Conservation (phyloP, 1,140 invertebrate genomes). For the Drosophila tsacasi region DNA sequence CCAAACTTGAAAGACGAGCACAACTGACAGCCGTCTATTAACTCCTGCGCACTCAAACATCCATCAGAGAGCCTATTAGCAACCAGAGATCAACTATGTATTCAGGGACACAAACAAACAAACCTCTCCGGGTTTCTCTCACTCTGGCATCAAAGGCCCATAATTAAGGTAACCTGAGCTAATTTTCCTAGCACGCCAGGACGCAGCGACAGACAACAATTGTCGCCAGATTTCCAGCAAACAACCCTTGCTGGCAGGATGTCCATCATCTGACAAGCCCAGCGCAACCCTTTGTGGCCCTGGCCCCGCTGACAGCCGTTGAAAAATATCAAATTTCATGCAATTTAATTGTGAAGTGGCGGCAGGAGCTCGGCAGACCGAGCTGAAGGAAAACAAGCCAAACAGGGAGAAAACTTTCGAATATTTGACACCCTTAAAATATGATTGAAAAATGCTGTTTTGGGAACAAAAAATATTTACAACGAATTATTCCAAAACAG, state of each 20-base stretch:
- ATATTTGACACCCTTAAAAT: not conserved
- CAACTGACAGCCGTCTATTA: slow-evolving; percentile 51
- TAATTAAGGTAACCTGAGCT: slow-evolving; percentile 78
- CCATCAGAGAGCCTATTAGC: slow-evolving; percentile 49
- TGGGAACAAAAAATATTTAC: too few relatives aligned
- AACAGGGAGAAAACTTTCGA: not conserved
- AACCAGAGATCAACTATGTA: slow-evolving; percentile 54
- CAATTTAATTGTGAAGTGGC: slow-evolving; percentile 78
- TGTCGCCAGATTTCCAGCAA: slow-evolving; percentile 41
- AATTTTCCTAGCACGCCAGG: slow-evolving; percentile 58
- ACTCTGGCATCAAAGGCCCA: slow-evolving; percentile 45
- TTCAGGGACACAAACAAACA: slow-evolving; percentile 61
- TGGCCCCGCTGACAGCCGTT: slow-evolving; percentile 57
- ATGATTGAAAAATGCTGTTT: too few relatives aligned
- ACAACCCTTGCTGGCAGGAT: slow-evolving; percentile 48
- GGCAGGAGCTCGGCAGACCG: slow-evolving; percentile 34
- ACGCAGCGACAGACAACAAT: slow-evolving; percentile 56
- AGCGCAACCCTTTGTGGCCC: slow-evolving; percentile 47
- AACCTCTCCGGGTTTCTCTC: slow-evolving; percentile 33
- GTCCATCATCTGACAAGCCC: slow-evolving; percentile 46
- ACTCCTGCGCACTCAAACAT: slow-evolving; percentile 39
- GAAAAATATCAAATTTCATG: slow-evolving; percentile 83
- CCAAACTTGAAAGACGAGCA: slow-evolving; percentile 30
- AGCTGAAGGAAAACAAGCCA: slow-evolving; percentile 32
- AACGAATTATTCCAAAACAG: not conserved